phyloP scores from a whole-genome alignment of 2,113 vertebrate species.

The Oryzias curvinotus region DNA sequence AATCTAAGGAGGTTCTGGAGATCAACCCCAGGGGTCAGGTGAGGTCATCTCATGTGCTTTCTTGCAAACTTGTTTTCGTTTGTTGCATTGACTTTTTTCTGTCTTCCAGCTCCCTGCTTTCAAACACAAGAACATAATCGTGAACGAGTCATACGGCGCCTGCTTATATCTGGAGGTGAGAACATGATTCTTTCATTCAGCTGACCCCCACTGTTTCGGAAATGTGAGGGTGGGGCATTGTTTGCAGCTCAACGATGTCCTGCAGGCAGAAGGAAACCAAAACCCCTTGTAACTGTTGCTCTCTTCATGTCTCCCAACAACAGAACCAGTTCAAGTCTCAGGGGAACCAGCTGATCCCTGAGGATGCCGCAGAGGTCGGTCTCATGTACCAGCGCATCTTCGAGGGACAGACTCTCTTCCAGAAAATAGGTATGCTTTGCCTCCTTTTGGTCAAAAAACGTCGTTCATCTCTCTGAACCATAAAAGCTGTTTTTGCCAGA shows the following conservation, averaged over 20 bases:
- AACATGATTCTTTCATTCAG: not conserved
- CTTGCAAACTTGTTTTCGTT: too few relatives aligned
- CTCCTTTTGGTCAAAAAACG: too few relatives aligned
- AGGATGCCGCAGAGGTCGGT: slow-evolving; percentile 49
- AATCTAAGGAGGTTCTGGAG: slow-evolving; percentile 65
- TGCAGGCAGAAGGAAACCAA: not conserved
- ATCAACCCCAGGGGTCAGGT: slow-evolving; percentile 78
- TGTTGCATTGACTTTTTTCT: not conserved
- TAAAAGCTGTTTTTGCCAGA: too few relatives aligned
- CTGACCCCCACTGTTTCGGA: not conserved
- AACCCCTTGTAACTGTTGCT: not conserved
- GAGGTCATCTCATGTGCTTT: not conserved
- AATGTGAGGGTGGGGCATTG: not conserved
- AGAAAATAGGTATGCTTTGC: slow-evolving; percentile 52
- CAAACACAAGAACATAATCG: slow-evolving; percentile 54
- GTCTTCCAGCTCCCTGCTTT: slow-evolving; percentile 59
- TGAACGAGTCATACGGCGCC: slow-evolving; percentile 61
- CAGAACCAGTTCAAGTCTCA: slow-evolving; percentile 1
- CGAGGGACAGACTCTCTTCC: slow-evolving; percentile 54
- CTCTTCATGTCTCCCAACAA: not conserved
- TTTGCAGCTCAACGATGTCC: not conserved
- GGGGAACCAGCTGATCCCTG: slow-evolving; percentile 61
- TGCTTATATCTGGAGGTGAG: slow-evolving; percentile 73
- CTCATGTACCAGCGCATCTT: slow-evolving; percentile 74
- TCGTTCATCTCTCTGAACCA: too few relatives aligned